phyloP scores from a whole-genome alignment of 2,888 invertebrate genomes.

The Tethea ocularis region DNA sequence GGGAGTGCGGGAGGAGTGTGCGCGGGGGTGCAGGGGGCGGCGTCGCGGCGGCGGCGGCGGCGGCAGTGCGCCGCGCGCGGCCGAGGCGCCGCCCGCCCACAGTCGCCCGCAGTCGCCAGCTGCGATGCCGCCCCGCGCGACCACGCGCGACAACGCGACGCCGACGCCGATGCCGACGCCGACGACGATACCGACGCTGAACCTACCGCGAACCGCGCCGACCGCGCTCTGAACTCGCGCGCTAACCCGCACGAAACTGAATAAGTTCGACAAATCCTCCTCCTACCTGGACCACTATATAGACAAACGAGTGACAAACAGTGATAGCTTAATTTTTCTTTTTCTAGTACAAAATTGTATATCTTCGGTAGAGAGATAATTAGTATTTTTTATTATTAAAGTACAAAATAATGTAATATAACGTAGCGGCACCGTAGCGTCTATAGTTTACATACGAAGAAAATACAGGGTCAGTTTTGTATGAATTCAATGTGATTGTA shows the following conservation, averaged over 20 bases:
- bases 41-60: slow-evolving; percentile 65
- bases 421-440: slow-evolving; percentile 71
- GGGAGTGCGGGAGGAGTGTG: slow-evolving; percentile 34
- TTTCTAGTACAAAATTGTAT: slow-evolving; percentile 80
- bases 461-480: slow-evolving; percentile 84
- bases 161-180: slow-evolving; percentile 32
- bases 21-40: slow-evolving; percentile 39
- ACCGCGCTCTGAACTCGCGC: slow-evolving; percentile 62
- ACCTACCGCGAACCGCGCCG: slow-evolving; percentile 43
- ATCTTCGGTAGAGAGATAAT: slow-evolving; percentile 68
- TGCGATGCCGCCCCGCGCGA: slow-evolving; percentile 45
- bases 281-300: slow-evolving; percentile 83
- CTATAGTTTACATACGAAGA: slow-evolving; percentile 77
- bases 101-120: slow-evolving; percentile 53
- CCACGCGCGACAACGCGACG: slow-evolving; percentile 30
- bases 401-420: slow-evolving; percentile 79
- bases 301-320: slow-evolving; percentile 66
- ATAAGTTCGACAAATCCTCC: slow-evolving; percentile 83
- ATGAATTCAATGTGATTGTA: slow-evolving; percentile 84
- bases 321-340: slow-evolving; percentile 57
- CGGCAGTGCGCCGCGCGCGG: slow-evolving; percentile 84
- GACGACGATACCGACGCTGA: slow-evolving; percentile 47
- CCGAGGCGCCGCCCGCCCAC: slow-evolving; percentile 78
- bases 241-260: slow-evolving; percentile 77
- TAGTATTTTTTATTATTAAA: slow-evolving; percentile 77